Evolutionary conservation across 2,113 vertebrate genomes (phyloP).

Genomic region (Oplegnathus fasciatus): DNA sequence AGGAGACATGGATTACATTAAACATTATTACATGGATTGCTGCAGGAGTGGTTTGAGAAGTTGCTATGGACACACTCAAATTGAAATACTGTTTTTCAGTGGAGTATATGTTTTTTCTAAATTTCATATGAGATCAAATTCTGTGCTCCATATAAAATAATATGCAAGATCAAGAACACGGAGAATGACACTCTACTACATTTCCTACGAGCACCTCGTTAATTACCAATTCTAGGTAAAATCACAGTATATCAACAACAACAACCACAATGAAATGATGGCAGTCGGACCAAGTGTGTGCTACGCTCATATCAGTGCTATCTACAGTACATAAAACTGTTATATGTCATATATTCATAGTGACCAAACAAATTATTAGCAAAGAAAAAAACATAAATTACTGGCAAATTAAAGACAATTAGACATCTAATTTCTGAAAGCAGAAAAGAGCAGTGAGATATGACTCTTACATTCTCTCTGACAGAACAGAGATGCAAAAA

Average conservation of each 20-base stretch:
- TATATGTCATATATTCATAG: no score
- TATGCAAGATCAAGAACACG: background rate
- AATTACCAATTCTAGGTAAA: background rate
- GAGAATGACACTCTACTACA: background rate
- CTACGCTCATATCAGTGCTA: no score
- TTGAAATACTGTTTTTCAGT: background rate
- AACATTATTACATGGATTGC: no score
- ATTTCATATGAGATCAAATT: background rate
- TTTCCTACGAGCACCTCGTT: background rate
- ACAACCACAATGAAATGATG: background rate
- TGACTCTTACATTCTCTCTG: background rate
- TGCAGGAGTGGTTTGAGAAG: background rate
- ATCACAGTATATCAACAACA: background rate
- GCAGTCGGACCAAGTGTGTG: no score
- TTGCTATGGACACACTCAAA: background rate
- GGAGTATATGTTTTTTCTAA: no score
- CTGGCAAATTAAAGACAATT: background rate
- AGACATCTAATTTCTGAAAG: background rate
- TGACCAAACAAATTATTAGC: no score
- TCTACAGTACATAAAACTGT: background rate
- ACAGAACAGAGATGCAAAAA: constrained; percentile 11
- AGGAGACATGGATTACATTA: background rate
- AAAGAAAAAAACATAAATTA: background rate
- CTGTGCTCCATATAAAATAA: background rate
- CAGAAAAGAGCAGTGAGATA: background rate